phyloP scores from a whole-genome alignment of 2,113 vertebrate species.

The Pedetes capensis region DNA sequence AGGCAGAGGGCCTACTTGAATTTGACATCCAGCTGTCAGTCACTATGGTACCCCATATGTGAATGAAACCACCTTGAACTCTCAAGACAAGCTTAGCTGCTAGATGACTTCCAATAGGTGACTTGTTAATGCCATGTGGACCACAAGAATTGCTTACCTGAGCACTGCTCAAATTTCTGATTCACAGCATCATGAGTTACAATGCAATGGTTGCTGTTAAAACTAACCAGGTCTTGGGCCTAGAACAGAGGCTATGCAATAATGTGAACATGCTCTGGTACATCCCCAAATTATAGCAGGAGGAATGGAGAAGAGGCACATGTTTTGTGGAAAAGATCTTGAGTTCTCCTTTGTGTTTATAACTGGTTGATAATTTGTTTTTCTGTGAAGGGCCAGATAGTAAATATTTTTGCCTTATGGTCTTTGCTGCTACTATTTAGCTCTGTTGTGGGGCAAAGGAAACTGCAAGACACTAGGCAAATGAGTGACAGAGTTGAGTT shows the following conservation, averaged over 20 bases:
- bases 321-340: neutral
- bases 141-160: neutral
- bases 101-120: neutral
- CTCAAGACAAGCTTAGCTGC: neutral
- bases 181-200: neutral
- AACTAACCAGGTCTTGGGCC: neutral
- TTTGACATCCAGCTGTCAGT: neutral
- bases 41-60: neutral
- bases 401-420: neutral
- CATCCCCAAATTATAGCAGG: neutral
- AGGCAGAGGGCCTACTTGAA: neutral
- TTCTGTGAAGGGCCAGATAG: neutral
- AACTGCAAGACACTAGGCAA: neutral
- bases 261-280: neutral
- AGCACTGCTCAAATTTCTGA: neutral
- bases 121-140: neutral
- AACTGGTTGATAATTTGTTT: neutral
- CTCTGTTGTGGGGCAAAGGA: neutral
- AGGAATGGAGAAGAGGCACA: neutral
- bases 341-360: slow-evolving; percentile 28
- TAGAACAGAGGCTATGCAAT: neutral
- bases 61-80: neutral
- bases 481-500: neutral
- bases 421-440: neutral
- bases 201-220: neutral